phyloP scores from a whole-genome alignment of 2,113 vertebrate genomes.

The Jacana jacana region DNA sequence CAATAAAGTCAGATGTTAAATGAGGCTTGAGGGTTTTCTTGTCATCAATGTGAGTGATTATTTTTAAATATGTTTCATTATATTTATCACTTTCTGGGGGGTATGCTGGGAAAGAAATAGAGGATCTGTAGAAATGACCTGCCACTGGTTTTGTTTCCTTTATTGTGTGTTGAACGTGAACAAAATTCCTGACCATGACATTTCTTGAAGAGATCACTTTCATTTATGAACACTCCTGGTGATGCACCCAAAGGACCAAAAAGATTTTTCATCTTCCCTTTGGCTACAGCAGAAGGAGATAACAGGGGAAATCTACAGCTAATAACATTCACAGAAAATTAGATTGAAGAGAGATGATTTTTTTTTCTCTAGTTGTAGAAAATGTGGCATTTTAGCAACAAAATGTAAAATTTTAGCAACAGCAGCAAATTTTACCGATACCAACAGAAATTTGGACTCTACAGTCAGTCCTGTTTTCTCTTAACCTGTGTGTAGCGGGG shows the following conservation, averaged over 20 bases:
- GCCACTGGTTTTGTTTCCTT: neutral
- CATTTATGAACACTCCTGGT: neutral
- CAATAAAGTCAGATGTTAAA: conserved; percentile 38
- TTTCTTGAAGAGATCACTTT: neutral
- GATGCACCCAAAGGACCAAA: neutral
- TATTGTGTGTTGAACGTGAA: neutral
- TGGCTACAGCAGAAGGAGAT: neutral
- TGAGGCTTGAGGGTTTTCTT: conserved; percentile 22
- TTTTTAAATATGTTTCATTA: conserved; percentile 26
- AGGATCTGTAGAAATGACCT: neutral
- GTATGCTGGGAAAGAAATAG: neutral
- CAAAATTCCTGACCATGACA: neutral
- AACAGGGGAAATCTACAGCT: conserved; percentile 1
- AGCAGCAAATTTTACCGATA: neutral
- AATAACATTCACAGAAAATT: neutral
- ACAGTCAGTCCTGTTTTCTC: neutral
- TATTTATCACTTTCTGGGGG: neutral
- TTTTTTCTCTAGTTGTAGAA: neutral
- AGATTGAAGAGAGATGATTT: neutral
- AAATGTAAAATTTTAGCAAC: neutral
- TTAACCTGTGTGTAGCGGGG: neutral
- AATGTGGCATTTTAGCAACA: neutral
- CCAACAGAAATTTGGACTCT: neutral
- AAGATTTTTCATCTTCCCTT: neutral
- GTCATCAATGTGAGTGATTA: neutral